Conservation (phyloP, 2,797 vertebrate genomes). For the Sebastes trivittatus region DNA sequence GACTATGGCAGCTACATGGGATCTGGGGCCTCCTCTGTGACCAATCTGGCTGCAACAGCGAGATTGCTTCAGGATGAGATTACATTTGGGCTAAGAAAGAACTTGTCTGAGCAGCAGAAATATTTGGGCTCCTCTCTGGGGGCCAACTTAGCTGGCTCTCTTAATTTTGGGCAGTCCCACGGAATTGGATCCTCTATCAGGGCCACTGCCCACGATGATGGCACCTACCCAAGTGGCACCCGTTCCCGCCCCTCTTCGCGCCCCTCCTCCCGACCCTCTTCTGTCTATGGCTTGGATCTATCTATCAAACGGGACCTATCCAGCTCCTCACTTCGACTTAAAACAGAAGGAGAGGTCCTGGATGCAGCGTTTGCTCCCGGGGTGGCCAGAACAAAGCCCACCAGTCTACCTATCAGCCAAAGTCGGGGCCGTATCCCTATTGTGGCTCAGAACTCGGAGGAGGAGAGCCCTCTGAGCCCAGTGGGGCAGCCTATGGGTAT, state of each 20-base stretch:
- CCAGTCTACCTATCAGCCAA: constrained; percentile 98
- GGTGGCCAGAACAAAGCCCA: constrained; percentile 93
- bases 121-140: constrained; percentile 89
- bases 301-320: constrained; percentile 96
- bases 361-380: constrained; percentile 92
- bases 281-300: constrained; percentile 96
- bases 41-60: constrained; percentile 91
- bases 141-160: constrained; percentile 88
- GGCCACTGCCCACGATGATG: constrained; percentile 91
- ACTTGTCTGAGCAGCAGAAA: constrained; percentile 97
- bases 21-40: constrained; percentile 90
- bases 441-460: constrained; percentile 98
- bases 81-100: constrained; percentile 96
- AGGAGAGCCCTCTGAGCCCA: constrained; percentile 98
- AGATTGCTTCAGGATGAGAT: constrained; percentile 97
- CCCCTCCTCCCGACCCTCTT: constrained; percentile 96
- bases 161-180: constrained; percentile 87
- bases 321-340: constrained; percentile 94
- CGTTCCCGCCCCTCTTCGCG: constrained; percentile 95
- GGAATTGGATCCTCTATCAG: constrained; percentile 86
- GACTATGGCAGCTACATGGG: constrained; percentile 93
- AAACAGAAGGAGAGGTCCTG: constrained; percentile 92
- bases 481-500: constrained; percentile 99
- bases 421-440: constrained; percentile 97
- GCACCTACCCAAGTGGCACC: constrained; percentile 91